These are phyloP conservation scores for Platynereis dumerilii DNA, from an alignment of 2,888 invertebrate genomes.

Conservation along the genomic window DNA sequence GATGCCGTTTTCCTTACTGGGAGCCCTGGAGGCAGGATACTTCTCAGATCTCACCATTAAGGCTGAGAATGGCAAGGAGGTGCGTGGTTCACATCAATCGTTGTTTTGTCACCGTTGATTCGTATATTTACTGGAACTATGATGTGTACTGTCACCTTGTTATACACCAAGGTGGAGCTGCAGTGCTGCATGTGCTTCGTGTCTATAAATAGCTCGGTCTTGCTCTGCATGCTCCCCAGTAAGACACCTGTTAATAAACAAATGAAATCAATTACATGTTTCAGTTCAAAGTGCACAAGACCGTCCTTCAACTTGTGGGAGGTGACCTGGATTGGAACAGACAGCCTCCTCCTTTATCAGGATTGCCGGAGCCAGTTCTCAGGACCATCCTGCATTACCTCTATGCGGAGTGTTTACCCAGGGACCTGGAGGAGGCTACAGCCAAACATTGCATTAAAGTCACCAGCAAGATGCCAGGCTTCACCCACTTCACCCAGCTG, in stretches of 20 bases:
- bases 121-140: neutral
- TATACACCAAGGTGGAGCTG: neutral
- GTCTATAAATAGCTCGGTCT: too few relatives aligned
- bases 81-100: too few relatives aligned
- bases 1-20: conserved; percentile 71
- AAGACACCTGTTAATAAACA: too few relatives aligned
- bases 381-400: conserved; percentile 71
- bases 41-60: conserved; percentile 71
- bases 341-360: conserved; percentile 65
- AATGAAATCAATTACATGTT: neutral
- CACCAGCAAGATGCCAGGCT: conserved; percentile 65
- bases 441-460: conserved; percentile 68
- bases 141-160: neutral
- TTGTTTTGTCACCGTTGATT: neutral
- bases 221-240: too few relatives aligned
- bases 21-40: conserved; percentile 72
- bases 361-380: conserved; percentile 71
- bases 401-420: conserved; percentile 72
- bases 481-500: conserved; percentile 68
- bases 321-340: conserved; percentile 68
- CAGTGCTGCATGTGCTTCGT: too few relatives aligned
- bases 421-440: conserved; percentile 69
- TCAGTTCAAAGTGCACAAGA: conserved; percentile 66
- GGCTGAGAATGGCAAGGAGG: conserved; percentile 68
- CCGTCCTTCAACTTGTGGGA: conserved; percentile 69